Base-by-base conservation (phyloP, 2,888 invertebrate genomes). In the Punctoribates punctum region DNA sequence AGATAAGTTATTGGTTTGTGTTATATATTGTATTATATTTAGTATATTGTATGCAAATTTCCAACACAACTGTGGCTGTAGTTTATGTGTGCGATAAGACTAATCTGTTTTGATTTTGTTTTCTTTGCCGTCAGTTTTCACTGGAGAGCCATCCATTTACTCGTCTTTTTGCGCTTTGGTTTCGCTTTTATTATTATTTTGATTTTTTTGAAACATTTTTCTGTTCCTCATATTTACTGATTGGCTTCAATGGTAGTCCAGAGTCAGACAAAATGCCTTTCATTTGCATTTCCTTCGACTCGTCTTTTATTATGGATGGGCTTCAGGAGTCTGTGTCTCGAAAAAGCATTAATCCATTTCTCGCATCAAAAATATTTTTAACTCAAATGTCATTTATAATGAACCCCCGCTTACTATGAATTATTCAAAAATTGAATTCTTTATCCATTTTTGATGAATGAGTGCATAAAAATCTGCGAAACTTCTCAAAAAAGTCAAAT, bases 21-120 rank as follows among this genome's bases (percentile, higher is more conserved):
- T 51, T 51, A 11, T 29, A 13, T 34, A 70, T 34, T 70, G 23
- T 70, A 46, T 70, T 38, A 38, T 38, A 46, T 42, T 42, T 42
- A 42, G 42, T 42, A 42, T 42, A 42, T 42, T 42, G 42, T 42
- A 42, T 70, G 46, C 42, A 70, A 70, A 42, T 11, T n/a, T 27
- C 3, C 9, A 29, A 62, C 9, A 67, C 29, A 27, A 20, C 29
- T 62, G 62, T 70, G 70, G 42, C 23, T 70, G 70, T 34, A 29
- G 34, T 70, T 11, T 42, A 13, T n/a, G 42, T 70, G 70, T 13
- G 42, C 38, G 15, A 38, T 23, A n/a, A 70, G 42, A 70, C 42
- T 70, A 70, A 70, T 70, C 70, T 23, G 70, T 70, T 46, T 20
- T 70, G 65, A 57, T 65, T 65, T 65, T 65, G 65, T 70, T 70